These are phyloP conservation scores for Dermatemys mawii DNA, from an alignment of 2,113 vertebrate species.

Conservation along the genomic window DNA sequence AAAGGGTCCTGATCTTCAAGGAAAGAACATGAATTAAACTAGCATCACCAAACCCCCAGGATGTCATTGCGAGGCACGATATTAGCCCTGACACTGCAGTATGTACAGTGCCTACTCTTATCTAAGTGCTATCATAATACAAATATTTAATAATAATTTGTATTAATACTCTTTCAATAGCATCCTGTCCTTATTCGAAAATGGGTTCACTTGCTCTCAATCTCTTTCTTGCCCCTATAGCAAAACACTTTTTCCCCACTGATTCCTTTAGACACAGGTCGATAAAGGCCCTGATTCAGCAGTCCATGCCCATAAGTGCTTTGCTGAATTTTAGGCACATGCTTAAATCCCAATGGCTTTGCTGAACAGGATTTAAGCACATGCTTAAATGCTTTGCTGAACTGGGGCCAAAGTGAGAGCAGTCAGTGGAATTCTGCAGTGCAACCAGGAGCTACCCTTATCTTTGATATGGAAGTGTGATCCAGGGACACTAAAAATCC, in stretches of 20 bases:
- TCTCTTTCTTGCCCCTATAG: neutral
- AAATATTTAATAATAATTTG: neutral
- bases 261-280: neutral
- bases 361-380: conserved; percentile 21
- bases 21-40: neutral
- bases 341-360: conserved; percentile 18
- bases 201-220: neutral
- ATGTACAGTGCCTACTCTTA: neutral
- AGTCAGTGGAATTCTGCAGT: neutral
- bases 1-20: neutral
- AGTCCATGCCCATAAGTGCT: conserved; percentile 1
- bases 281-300: neutral
- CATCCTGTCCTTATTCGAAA: neutral
- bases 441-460: neutral
- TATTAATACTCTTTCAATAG: neutral
- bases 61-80: neutral
- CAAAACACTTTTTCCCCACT: neutral
- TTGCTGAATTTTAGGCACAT: neutral
- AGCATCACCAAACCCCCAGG: neutral
- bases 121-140: neutral
- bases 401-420: neutral
- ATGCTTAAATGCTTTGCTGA: neutral
- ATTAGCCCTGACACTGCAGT: neutral
- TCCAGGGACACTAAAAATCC: neutral
- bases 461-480: neutral